These are phyloP conservation scores for Sinocyclocheilus grahami DNA, from an alignment of 2,113 vertebrate genomes.

Conservation along the genomic window DNA sequence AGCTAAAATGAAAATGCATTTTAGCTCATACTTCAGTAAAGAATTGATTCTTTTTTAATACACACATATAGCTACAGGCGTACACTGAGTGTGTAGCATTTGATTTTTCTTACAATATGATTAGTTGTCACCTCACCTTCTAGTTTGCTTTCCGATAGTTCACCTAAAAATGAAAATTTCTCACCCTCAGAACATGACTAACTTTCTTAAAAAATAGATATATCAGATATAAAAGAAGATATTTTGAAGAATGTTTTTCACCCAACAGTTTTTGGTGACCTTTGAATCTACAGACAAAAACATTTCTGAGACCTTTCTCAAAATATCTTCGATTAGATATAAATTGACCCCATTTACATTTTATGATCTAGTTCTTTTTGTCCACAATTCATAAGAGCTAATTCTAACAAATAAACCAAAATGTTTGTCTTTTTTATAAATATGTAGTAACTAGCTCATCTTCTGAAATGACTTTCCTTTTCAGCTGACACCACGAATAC, in stretches of 20 bases:
- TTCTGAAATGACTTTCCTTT: too few relatives aligned
- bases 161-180: neutral
- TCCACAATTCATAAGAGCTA: neutral
- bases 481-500: too few relatives aligned
- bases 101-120: neutral
- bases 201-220: neutral
- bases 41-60: neutral
- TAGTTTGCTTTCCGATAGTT: neutral
- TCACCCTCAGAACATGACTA: neutral
- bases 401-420: neutral
- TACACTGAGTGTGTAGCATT: neutral
- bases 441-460: too few relatives aligned
- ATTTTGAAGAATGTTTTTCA: neutral
- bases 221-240: neutral
- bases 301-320: neutral
- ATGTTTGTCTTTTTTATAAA: too few relatives aligned
- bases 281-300: neutral
- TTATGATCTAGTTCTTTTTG: neutral
- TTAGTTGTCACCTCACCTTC: neutral
- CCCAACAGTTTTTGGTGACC: neutral
- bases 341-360: neutral
- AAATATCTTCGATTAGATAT: neutral
- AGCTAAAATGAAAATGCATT: neutral
- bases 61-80: neutral
- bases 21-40: neutral